Evolutionary conservation across 2,113 vertebrate species (phyloP).

Genomic region (Amazona vittata): DNA sequence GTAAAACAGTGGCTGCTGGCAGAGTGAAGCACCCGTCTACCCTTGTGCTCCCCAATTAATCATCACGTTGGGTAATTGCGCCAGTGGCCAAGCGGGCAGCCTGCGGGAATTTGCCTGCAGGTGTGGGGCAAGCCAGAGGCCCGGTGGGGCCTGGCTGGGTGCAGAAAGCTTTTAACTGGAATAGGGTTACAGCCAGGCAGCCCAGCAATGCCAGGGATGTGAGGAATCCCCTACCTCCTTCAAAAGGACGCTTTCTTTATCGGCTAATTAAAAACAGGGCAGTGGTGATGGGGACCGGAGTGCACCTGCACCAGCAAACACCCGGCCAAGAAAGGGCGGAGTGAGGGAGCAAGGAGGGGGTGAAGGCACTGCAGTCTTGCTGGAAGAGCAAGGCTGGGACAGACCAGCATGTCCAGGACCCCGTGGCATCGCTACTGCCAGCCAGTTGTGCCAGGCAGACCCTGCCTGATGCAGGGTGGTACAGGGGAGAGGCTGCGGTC

Average conservation of each 20-base stretch:
- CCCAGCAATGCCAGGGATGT: slow-evolving; percentile 69
- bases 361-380: neutral
- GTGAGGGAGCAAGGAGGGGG: rapidly evolving
- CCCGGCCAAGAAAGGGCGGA: neutral
- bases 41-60: neutral
- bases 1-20: neutral
- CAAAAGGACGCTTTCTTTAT: slow-evolving; percentile 74
- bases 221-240: slow-evolving; percentile 63
- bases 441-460: rapidly evolving
- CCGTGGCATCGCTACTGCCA: rapidly evolving
- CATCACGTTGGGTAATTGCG: slow-evolving; percentile 61
- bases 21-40: rapidly evolving
- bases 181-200: slow-evolving; percentile 71
- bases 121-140: slow-evolving; percentile 8
- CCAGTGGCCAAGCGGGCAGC: neutral
- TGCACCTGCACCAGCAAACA: slow-evolving; percentile 33
- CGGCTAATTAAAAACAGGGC: slow-evolving; percentile 54
- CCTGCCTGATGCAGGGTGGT: rapidly evolving
- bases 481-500: neutral
- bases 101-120: neutral
- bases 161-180: slow-evolving; percentile 69
- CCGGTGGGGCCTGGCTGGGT: rapidly evolving
- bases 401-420: rapidly evolving
- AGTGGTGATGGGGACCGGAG: rapidly evolving
- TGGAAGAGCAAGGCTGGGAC: neutral